A percentile compares a stretch with the other conserved stretches of the same genome.
These are phyloP conservation scores for Brachionus manjavacas DNA, from an alignment of 1,140 invertebrate species.

Conservation along the genomic window DNA sequence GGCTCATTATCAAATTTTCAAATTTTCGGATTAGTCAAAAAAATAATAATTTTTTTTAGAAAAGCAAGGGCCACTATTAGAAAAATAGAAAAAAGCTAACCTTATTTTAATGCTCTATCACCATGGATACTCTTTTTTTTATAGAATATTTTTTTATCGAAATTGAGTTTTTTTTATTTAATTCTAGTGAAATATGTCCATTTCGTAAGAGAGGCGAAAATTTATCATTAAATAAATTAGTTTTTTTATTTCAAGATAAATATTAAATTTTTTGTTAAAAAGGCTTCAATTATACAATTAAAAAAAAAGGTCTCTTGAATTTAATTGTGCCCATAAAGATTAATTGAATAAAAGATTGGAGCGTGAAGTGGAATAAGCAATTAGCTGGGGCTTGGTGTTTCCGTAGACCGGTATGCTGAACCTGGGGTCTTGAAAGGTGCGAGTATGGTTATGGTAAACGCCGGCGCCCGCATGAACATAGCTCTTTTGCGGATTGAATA, in stretches of 20 bases:
- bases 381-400: background rate
- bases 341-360: constrained; percentile 22
- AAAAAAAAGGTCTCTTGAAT: background rate
- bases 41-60: background rate
- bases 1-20: constrained; percentile 2
- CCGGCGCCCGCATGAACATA: background rate
- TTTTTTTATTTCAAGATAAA: background rate
- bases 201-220: constrained; percentile 10
- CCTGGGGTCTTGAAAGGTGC: background rate
- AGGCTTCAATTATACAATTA: background rate
- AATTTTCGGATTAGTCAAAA: background rate
- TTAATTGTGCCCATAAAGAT: background rate
- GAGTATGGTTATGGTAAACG: background rate
- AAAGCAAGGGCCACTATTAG: background rate
- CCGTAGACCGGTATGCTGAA: constrained; percentile 8
- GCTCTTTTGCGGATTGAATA: background rate
- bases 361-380: background rate
- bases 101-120: constrained; percentile 2
- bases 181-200: background rate
- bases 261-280: background rate
- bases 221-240: background rate
- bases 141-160: background rate
- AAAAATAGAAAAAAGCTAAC: background rate
- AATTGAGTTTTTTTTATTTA: background rate
- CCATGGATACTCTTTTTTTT: background rate